Evolutionary conservation across 2,888 invertebrate genomes (phyloP), one percentile per base, ranked within the genome.

Genomic region (Dynastes tityus): DNA sequence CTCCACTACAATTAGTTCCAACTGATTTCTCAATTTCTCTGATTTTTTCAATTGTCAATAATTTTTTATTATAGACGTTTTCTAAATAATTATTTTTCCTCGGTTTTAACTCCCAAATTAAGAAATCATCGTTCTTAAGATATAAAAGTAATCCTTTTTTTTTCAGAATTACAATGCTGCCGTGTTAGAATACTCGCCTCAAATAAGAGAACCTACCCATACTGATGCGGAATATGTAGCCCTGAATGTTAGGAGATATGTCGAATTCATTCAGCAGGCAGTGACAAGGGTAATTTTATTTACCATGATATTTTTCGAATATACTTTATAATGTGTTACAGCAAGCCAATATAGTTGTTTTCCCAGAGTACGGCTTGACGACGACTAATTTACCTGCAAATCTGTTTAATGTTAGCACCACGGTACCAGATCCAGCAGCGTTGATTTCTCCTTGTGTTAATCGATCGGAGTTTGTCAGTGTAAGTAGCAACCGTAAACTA

Each of bases 321-420:
- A 45, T 53, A 29, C 29, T 68, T n/a, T 53, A 63, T 71, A 61
- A 29, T 51, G 32, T 63, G 8, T 45, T 37, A 37, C 37, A 82
- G 94, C 88, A 89, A 79, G 92, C 92, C 0, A 94, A 96, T 83
- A 94, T 96, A 27, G 89, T 96, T 8, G 93, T 96, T 0, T 96
- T 96, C 84, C 96, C 96, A 0, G 96, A 96, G 87, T 85, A 83
- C 68, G 84, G 83, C 29, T 80, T 84, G 40, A 84, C 84, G 86
- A 6, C 89, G 2, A 27, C 61, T 3, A 58, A 55, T 49, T 67
- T 79, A n/a, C 79, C 79, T 5, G 63, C 78, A 9, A 61, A 82
- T 63, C 65, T 83, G 29, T 53, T 49, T 32, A 76, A 61, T 32
- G 77, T 81, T 55, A 80, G 80, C 37, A 81, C 79, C n/a, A 70